Percentiles rank a stretch among this genome's conserved stretches.
phyloP scores from a whole-genome alignment of 1,140 invertebrate genomes.

The Octopus bimaculoides region DNA sequence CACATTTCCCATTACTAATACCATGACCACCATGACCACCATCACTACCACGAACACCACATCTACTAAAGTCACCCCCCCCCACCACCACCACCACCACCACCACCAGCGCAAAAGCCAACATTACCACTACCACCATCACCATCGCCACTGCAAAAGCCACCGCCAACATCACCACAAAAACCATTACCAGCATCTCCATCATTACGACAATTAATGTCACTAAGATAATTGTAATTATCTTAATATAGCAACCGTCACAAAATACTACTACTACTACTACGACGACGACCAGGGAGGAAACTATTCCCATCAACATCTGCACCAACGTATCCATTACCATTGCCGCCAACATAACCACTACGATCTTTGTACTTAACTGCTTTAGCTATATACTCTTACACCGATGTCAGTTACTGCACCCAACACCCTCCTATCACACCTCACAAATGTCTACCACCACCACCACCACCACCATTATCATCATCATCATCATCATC shows the following conservation, averaged over 20 bases:
- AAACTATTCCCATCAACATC: neutral
- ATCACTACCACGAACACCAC: conserved; percentile 13
- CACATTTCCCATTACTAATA: neutral
- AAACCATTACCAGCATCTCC: neutral
- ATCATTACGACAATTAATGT: conserved; percentile 3
- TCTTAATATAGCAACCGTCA: neutral
- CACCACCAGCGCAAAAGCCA: neutral
- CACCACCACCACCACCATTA: neutral
- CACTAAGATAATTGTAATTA: conserved; percentile 6
- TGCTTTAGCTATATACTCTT: neutral
- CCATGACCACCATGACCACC: conserved; percentile 13
- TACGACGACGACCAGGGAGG: neutral
- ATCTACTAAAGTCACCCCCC: conserved; percentile 12
- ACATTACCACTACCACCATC: neutral
- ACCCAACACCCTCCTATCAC: neutral
- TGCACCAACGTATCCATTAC: neutral
- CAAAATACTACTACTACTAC: too few species aligned
- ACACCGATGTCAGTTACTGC: neutral
- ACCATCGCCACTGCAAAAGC: neutral
- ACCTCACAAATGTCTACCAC: neutral
- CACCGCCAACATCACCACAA: too few species aligned
- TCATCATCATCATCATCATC: neutral
- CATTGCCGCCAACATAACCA: neutral
- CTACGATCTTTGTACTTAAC: neutral
- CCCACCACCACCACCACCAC: neutral